These are phyloP conservation scores for Nylanderia fulva DNA, from an alignment of 1,140 invertebrate genomes.

Conservation along the genomic window DNA sequence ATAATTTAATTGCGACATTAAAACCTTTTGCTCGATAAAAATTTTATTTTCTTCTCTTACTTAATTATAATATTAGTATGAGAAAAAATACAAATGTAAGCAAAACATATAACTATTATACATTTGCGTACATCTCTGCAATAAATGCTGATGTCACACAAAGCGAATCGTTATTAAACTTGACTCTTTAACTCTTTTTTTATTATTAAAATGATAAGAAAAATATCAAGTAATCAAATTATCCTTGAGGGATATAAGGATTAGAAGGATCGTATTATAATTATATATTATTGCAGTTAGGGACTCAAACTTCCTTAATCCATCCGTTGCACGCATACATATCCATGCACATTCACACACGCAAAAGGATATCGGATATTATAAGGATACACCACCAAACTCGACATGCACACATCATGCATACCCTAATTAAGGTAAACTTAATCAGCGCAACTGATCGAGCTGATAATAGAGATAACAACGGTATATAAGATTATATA, in stretches of 20 bases:
- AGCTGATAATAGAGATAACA: conserved; percentile 7
- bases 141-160: neutral
- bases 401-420: neutral
- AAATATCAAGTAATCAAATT: neutral
- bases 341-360: too few species aligned
- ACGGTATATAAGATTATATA: conserved; percentile 18
- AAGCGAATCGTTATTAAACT: neutral
- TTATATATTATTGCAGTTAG: neutral
- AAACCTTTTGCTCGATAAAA: neutral
- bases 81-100: neutral
- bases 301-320: neutral
- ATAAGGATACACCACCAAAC: neutral
- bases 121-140: neutral
- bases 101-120: too few species aligned
- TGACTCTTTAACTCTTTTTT: neutral
- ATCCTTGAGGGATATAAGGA: neutral
- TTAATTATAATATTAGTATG: neutral
- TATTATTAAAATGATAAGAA: neutral
- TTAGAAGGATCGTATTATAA: neutral
- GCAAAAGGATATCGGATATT: conserved; percentile 15
- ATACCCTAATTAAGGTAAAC: conserved; percentile 30
- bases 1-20: neutral
- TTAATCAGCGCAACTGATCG: conserved; percentile 23
- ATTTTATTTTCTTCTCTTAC: neutral
- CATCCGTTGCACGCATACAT: too few species aligned